Evolutionary conservation across 2,888 invertebrate species (phyloP).

Genomic region (Napeogenes inachia): DNA sequence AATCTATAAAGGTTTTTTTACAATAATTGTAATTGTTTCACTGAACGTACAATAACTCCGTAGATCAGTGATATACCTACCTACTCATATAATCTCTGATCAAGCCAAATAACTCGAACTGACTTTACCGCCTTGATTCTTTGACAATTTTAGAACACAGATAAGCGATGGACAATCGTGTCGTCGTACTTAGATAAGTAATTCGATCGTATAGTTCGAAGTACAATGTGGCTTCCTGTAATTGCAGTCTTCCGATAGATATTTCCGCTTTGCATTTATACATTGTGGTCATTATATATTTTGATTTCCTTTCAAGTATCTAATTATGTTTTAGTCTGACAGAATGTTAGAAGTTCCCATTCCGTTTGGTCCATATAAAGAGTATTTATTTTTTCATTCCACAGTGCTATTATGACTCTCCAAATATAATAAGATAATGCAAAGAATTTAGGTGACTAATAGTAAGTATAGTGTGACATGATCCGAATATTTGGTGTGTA

Average conservation of each 20-base stretch:
- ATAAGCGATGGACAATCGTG: constrained; percentile 65
- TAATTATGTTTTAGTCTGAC: constrained; percentile 27
- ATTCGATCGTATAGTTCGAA: constrained; percentile 63
- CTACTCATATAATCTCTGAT: constrained; percentile 53
- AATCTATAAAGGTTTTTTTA: constrained; percentile 22
- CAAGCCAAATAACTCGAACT: constrained; percentile 74
- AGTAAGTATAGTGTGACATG: constrained; percentile 54
- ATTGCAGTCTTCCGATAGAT: constrained; percentile 77
- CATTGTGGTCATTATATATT: constrained; percentile 47
- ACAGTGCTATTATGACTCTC: constrained; percentile 53
- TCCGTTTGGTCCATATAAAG: constrained; percentile 31
- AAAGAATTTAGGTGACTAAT: constrained; percentile 43
- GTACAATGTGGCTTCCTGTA: constrained; percentile 74
- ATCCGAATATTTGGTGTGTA: constrained; percentile 40
- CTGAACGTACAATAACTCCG: constrained; percentile 58
- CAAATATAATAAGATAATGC: constrained; percentile 44
- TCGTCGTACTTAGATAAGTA: constrained; percentile 71
- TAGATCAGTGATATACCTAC: constrained; percentile 57
- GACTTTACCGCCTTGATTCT: constrained; percentile 70
- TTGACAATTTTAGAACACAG: constrained; percentile 59
- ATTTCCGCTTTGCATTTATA: constrained; percentile 72
- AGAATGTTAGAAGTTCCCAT: constrained; percentile 31
- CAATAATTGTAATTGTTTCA: constrained; percentile 29
- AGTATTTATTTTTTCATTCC: constrained; percentile 45
- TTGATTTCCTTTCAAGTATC: constrained; percentile 20